Evolutionary conservation across 2,113 vertebrate species (phyloP), one percentile per base, ranked within the genome.

Genomic region (Girardinichthys multiradiatus): DNA sequence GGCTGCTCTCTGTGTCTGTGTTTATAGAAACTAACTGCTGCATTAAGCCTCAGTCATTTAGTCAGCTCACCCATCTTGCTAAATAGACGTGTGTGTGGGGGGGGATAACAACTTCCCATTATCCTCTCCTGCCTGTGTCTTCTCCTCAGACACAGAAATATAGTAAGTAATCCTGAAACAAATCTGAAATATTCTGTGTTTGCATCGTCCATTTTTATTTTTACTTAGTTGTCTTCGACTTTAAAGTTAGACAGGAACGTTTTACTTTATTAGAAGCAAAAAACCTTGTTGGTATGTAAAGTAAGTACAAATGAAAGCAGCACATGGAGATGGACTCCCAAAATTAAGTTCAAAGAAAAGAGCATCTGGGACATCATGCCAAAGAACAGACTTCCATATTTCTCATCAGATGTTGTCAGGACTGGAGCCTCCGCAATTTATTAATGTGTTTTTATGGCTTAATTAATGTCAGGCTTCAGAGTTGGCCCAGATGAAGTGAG

Each of bases 361-460:
- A 81, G 65, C 82, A 77, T 48, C 3, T 0, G 72, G 84, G 85
- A 89, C 86, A 84, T 48, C 0, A 0, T 69, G 74, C 66, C 76
- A 76, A 70, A 82, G 74, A 68, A 59, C 76, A 74, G 17, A 64
- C 70, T 72, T 77, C 57, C 54, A 4, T 89, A 87, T 90, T 82
- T 58, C 70, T 29, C 69, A 27, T 89, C 89, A 91, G 85, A 91
- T 92, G 89, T 84, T 74, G 76, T 72, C 59, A 79, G 83, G 83
- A 80, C 83, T 67, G 67, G 31, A 85, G 75, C 71, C 75, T 65
- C 63, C 8, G 68, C 75, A 60, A 78, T 79, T 80, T 81, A 88
- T 87, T 89, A 88, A 86, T 89, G 74, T 65, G 30, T 83, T 86
- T 87, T 81, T 88, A 86, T 76, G 81, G 54, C 85, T 88, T 87